phyloP scores from a whole-genome alignment of 2,888 invertebrate genomes.

The Cephus pulcher region DNA sequence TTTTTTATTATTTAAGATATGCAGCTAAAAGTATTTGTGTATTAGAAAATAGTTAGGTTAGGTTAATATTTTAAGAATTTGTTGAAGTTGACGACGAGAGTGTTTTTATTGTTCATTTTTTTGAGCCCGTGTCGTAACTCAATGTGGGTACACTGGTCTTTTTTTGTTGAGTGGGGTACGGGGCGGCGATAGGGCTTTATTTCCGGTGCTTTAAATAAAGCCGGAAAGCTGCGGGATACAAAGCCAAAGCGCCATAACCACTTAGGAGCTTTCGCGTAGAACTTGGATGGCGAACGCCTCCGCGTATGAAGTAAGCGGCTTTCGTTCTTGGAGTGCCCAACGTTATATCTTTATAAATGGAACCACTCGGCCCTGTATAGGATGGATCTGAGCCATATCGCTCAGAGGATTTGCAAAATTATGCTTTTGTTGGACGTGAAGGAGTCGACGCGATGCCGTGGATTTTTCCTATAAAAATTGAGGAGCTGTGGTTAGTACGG shows the following conservation, averaged over 20 bases:
- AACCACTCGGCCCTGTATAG: slow-evolving; percentile 54
- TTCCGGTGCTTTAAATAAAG: slow-evolving; percentile 41
- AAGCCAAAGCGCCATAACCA: slow-evolving; percentile 64
- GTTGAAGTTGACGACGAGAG: not conserved
- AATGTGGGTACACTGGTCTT: not conserved
- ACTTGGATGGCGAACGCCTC: slow-evolving; percentile 39
- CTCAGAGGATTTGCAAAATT: slow-evolving; percentile 59
- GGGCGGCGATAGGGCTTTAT: slow-evolving; percentile 37
- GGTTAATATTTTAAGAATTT: not conserved
- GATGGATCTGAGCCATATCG: slow-evolving; percentile 40
- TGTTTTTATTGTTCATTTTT: not conserved
- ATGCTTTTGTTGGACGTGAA: slow-evolving; percentile 23
- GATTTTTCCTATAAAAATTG: slow-evolving; percentile 25
- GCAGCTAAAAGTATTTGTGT: not conserved
- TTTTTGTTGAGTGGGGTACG: not conserved
- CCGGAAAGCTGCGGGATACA: slow-evolving; percentile 49
- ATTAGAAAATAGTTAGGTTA: not conserved
- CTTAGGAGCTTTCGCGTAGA: slow-evolving; percentile 56
- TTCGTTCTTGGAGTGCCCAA: slow-evolving; percentile 54
- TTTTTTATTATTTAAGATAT: not conserved
- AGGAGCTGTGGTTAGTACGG: not conserved
- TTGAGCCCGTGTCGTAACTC: not conserved
- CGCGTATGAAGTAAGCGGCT: slow-evolving; percentile 60
- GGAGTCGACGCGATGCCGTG: slow-evolving; percentile 22
- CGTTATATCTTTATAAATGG: slow-evolving; percentile 67